Base-by-base conservation (phyloP, 2,888 invertebrate species). In the Eupithecia tripunctaria region DNA sequence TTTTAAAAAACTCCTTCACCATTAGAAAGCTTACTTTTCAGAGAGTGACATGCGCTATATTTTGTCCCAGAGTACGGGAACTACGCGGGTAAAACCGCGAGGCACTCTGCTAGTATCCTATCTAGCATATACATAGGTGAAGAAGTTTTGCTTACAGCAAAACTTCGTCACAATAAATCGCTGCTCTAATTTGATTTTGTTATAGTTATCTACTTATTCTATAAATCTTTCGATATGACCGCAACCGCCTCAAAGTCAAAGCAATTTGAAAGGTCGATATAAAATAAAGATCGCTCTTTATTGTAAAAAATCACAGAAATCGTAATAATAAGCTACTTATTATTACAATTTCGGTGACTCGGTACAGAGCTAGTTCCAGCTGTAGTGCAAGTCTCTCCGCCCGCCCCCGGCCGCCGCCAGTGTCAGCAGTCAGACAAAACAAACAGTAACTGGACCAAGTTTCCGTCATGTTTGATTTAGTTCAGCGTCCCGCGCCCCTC, bases 381-480 rank as follows among this genome's bases (percentile, higher is more conserved):
- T 43, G 18, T 43, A 43, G 41, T 1, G 15, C 18, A 1, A 2
- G 2, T 7, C 1, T 8, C 38, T 56, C 62, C 67, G 15, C 32
- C 7, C 32, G 32, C 36, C 1, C 36, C 36, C 0, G 8, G 36
- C 36, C 1, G 8, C 36, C 56, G 70, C 70, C 64, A 65, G 70
- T 63, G 67, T 67, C 70, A 56, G 63, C 21, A 47, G 56, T 43
- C 38, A 65, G 60, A 59, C 70, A 25, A 65, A 70, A 66, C 73
- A 60, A 74, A 71, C 70, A 67, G 65, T 68, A 73, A 70, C 70
- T 70, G 70, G 63, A 65, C 43, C 73, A 71, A 74, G 73, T 74
- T 71, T 51, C 73, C 67, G 51, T 5, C 51, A 70, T 70, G 63
- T 70, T 64, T 51, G 69, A 70, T 64, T 62, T 64, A 63, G 69